phyloP scores from a whole-genome alignment of 2,888 invertebrate genomes.

The Ceriagrion tenellum region DNA sequence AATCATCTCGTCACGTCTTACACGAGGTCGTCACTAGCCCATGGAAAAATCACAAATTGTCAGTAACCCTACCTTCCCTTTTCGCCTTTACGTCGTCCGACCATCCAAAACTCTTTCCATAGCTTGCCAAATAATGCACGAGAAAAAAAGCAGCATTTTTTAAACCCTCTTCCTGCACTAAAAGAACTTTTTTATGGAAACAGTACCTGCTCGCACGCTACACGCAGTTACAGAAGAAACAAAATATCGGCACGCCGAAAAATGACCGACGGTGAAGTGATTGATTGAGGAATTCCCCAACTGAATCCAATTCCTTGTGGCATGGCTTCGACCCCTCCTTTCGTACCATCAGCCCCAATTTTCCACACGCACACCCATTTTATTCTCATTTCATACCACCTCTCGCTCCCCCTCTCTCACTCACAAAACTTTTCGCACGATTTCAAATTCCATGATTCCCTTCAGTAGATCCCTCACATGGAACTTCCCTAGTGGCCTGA shows the following conservation, averaged over 20 bases:
- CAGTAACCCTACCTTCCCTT: not conserved
- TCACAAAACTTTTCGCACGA: not conserved
- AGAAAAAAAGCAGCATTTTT: not conserved
- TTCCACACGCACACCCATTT: not conserved
- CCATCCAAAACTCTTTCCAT: not conserved
- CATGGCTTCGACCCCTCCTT: not conserved
- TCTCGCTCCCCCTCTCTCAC: too few relatives aligned
- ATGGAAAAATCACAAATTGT: not conserved
- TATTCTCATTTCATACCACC: not conserved
- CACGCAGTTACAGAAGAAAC: not conserved
- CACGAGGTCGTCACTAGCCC: constrained; percentile 31
- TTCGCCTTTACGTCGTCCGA: not conserved
- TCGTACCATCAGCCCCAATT: not conserved
- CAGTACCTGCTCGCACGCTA: not conserved
- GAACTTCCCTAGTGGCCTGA: too few relatives aligned
- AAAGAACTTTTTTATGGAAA: not conserved
- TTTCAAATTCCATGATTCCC: not conserved
- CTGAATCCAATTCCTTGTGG: not conserved
- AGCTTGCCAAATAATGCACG: constrained; percentile 41
- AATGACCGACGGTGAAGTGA: constrained; percentile 23
- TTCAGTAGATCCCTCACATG: too few relatives aligned
- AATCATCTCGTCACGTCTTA: constrained; percentile 23
- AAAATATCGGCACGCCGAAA: constrained; percentile 45
- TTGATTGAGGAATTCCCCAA: constrained; percentile 43
- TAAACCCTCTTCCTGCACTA: not conserved